phyloP scores from a whole-genome alignment of 2,888 invertebrate species.

The Meiosimyza platycephala region DNA sequence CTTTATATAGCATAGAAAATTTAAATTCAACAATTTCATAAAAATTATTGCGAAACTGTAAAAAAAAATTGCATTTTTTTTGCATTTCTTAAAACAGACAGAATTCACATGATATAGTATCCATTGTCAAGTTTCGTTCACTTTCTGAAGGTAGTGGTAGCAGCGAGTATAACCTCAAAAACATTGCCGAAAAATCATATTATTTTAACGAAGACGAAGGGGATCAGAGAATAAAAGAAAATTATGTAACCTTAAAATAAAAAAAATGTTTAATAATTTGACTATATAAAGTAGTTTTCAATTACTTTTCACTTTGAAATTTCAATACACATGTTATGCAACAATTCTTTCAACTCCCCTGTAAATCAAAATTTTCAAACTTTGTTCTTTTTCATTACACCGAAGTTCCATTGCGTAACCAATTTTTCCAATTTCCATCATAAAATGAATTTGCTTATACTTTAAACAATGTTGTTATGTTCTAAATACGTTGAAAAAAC shows the following conservation, averaged over 20 bases:
- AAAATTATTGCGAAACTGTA: too few relatives aligned
- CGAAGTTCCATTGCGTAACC: constrained; percentile 38
- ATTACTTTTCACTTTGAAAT: neutral
- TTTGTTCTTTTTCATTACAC: neutral
- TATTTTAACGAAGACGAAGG: neutral
- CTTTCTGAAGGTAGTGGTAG: neutral
- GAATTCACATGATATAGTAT: too few relatives aligned
- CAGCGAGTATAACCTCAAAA: constrained; percentile 55
- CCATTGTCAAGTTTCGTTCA: neutral
- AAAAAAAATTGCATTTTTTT: too few relatives aligned
- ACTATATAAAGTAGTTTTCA: neutral
- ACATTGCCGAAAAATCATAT: constrained; percentile 30
- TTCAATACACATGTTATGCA: constrained; percentile 9
- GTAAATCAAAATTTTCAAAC: neutral
- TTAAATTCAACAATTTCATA: neutral
- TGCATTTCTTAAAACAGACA: too few relatives aligned
- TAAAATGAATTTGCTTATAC: too few relatives aligned
- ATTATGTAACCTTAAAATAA: constrained; percentile 50
- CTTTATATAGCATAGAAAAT: neutral
- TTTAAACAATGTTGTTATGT: too few relatives aligned
- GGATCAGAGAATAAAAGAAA: constrained; percentile 17
- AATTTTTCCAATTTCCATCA: neutral
- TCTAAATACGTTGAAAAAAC: too few relatives aligned
- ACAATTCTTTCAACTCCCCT: neutral
- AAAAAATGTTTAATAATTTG: constrained; percentile 40